Conservation (phyloP, 2,797 vertebrate genomes). For the Hydrophis major region DNA sequence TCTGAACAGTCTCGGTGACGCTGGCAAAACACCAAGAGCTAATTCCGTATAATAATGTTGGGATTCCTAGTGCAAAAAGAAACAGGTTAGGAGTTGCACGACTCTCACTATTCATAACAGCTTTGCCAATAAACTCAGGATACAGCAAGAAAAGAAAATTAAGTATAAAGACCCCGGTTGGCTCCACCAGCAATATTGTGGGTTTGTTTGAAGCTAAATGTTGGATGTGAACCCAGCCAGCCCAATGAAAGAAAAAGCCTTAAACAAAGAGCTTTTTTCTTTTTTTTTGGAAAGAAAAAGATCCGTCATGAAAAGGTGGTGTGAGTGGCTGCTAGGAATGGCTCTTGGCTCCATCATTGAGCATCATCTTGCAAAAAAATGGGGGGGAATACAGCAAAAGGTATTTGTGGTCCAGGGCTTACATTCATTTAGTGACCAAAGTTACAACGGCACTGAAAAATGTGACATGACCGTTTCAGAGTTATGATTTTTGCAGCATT, state of each 20-base stretch:
- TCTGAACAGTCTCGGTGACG: conserved; percentile 89
- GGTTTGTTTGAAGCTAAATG: neutral
- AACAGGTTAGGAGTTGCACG: neutral
- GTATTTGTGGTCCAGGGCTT: neutral
- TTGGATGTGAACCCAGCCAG: neutral
- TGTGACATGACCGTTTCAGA: neutral
- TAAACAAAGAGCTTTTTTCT: neutral
- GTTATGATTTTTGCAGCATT: neutral
- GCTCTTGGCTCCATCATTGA: neutral
- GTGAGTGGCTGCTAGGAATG: neutral
- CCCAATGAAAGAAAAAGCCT: neutral
- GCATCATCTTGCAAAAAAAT: neutral
- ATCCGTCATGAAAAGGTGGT: neutral
- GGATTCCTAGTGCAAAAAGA: conserved; percentile 83
- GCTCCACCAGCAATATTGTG: neutral
- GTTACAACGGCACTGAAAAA: neutral
- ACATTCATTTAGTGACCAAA: neutral
- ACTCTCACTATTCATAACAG: neutral
- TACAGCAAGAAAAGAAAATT: neutral
- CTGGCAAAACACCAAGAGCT: conserved; percentile 93
- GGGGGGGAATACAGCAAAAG: neutral
- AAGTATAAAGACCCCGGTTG: neutral
- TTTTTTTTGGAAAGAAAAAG: neutral
- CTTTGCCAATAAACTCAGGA: neutral
- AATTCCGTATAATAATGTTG: conserved; percentile 91